Base-by-base conservation (phyloP, 2,113 vertebrate genomes). In the Poeciliopsis occidentalis region DNA sequence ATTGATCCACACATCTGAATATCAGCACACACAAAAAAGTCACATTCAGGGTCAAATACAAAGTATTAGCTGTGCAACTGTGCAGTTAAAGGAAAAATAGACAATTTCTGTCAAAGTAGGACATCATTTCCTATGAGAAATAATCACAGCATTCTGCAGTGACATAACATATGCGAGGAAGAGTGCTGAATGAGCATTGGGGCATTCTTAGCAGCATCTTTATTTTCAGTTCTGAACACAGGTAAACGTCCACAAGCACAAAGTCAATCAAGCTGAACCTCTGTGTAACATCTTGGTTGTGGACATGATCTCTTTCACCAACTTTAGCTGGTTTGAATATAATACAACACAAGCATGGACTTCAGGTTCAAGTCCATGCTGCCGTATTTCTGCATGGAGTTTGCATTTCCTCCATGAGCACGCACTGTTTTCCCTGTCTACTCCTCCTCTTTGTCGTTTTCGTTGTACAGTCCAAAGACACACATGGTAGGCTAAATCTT, bases 111-210 rank as follows among this genome's bases (percentile, higher is more conserved):
- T 12, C 3, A 39, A 80, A 82, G 67, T 67, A 75, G 78, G 73
- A 82, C 80, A 78, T 85, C 70, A 67, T 57, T 72, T 66, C 68
- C 73, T 32, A 11, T 1, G n/a, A 74, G 73, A 67, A 71, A 64
- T 30, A 22, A 74, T 78, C 80, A 15, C 82, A 79, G 82, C 60
- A 69, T 79, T 82, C 82, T 80, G 85, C 66, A 41, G 73, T 85
- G 71, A 88, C 73, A 75, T 78, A 81, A 88, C 80, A 75, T 41
- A 71, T 71, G 73, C 67, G 72, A 72, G 69, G 61, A 64, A 26
- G 80, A 87, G 68, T 80, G 82, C 82, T 74, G 70, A 85, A 77
- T 44, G 79, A 77, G 60, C 51, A 60, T 70, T 75, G 31, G 41
- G 66, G 69, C 75, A 70, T 29, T 61, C 60, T 17, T 44, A 75